phyloP scores from a whole-genome alignment of 2,888 invertebrate genomes.

The Phasia obesa region DNA sequence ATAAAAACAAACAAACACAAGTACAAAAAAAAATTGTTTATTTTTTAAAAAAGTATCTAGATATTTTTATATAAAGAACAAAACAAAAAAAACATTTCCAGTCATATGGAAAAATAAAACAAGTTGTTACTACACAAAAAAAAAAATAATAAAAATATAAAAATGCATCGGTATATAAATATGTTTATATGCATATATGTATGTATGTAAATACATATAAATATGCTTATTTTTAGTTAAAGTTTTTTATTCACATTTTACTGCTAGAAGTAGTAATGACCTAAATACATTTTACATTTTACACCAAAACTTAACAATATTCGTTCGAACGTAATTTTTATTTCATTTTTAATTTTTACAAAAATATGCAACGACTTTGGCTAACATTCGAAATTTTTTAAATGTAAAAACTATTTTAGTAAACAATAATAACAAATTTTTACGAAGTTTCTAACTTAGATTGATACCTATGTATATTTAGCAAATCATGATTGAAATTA shows the following conservation, averaged over 20 bases:
- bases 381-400: not conserved
- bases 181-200: conserved; percentile 26
- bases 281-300: conserved; percentile 50
- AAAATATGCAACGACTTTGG: not conserved
- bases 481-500: conserved; percentile 3
- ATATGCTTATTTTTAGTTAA: conserved; percentile 11
- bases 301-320: conserved; percentile 35
- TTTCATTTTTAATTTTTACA: not conserved
- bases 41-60: conserved; percentile 27
- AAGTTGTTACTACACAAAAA: conserved; percentile 29
- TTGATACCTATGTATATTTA: conserved; percentile 41
- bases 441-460: conserved; percentile 43
- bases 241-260: conserved; percentile 11
- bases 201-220: not conserved
- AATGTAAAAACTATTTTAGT: not conserved
- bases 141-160: conserved; percentile 16
- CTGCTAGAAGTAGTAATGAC: conserved; percentile 62
- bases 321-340: not conserved
- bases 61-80: conserved; percentile 5
- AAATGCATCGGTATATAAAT: not conserved
- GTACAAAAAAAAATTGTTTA: conserved; percentile 5
- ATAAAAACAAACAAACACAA: conserved; percentile 36
- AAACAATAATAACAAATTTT: not conserved
- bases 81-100: conserved; percentile 24
- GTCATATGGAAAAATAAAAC: conserved; percentile 53